These are phyloP conservation scores for Melanargia galathea DNA, from an alignment of 2,888 invertebrate genomes.

Conservation along the genomic window DNA sequence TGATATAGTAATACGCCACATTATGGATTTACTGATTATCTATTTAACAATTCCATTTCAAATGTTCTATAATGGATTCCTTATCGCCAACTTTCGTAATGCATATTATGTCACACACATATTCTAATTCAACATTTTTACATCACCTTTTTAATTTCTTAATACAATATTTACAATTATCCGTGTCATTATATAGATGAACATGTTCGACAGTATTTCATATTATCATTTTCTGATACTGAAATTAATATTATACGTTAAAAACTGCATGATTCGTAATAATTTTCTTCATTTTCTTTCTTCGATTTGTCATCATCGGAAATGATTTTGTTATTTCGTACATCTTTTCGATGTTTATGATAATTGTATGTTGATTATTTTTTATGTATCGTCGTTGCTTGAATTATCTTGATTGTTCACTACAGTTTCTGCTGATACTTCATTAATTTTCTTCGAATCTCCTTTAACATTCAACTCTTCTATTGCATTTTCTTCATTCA, in stretches of 20 bases:
- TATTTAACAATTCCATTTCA: conserved; percentile 5
- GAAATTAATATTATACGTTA: conserved; percentile 44
- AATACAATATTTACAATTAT: conserved; percentile 51
- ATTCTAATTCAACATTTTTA: neutral
- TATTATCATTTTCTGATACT: conserved; percentile 44
- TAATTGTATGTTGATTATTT: conserved; percentile 32
- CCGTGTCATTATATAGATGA: conserved; percentile 55
- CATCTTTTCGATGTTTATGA: conserved; percentile 34
- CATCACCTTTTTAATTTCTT: conserved; percentile 24
- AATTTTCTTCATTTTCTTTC: conserved; percentile 32
- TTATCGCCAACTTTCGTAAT: conserved; percentile 27
- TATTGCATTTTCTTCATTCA: neutral
- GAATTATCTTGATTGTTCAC: neutral
- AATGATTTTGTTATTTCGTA: neutral
- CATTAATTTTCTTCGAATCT: neutral
- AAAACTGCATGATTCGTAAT: conserved; percentile 26
- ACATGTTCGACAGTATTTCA: conserved; percentile 56
- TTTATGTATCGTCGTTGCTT: neutral
- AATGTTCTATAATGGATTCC: conserved; percentile 31
- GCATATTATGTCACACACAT: conserved; percentile 30
- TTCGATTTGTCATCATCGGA: neutral
- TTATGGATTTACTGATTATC: neutral
- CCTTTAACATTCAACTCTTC: neutral
- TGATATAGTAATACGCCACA: no score
- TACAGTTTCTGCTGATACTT: neutral